Base-by-base conservation (phyloP, 2,888 invertebrate species). In the Agriopis leucophaearia region DNA sequence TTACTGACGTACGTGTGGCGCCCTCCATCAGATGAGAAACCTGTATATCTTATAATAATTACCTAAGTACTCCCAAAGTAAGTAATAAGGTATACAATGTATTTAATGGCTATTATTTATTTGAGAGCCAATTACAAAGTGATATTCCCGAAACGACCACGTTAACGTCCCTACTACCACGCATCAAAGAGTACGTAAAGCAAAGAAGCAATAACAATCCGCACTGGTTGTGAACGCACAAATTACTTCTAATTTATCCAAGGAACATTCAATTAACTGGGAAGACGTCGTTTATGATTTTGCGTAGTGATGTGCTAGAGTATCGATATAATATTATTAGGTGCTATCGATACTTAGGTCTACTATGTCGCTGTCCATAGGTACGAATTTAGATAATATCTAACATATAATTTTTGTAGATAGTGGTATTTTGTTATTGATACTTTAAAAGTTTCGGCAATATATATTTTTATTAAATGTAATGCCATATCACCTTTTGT, bases 221-320 rank as follows among this genome's bases (percentile, higher is more conserved):
- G 77, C 83, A 78, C 78, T 71, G 78, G 75, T 80, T 80, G 76
- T 68, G 82, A 81, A 79, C 78, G 77, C 77, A 79, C 83, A 81
- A 87, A 88, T 88, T 85, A 86, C 81, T 80, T 81, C 77, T 84
- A 84, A 90, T 89, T 89, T 88, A 88, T 83, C 76, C 71, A 61
- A 75, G 75, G 77, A 79, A 81, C 87, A 82, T 90, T 90, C 89
- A 91, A 92, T 92, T 91, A 91, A 83, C 79, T 74, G 77, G 81
- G 80, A 84, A 83, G 81, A 83, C 76, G 57, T 63, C 40, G 65
- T 69, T 70, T 69, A 62, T 70, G 62, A 75, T 78, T 73, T 76
- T 73, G 63, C 13, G 65, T 72, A 60, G 48, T 44, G 55, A 27
- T 27, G 55, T 15, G 50, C 60, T 27, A 27, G 12, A 18, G 16